Percentiles rank a stretch among this genome's conserved stretches.
Conservation (phyloP, 2,888 invertebrate species). For the Heliconius cydno region DNA sequence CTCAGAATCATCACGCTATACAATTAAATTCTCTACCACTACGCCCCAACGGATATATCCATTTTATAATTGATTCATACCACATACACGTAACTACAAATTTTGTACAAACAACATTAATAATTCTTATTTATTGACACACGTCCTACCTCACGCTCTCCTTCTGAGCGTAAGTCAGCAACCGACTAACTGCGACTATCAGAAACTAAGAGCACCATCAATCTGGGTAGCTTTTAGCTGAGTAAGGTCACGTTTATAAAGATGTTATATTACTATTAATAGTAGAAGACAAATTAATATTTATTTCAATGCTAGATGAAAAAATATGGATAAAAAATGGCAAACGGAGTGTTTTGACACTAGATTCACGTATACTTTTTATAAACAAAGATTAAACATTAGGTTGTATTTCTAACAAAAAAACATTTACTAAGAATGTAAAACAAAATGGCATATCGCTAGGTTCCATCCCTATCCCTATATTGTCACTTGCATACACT, state of each 20-base stretch:
- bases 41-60: not conserved
- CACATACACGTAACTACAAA: slow-evolving; percentile 16
- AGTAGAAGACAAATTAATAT: not conserved
- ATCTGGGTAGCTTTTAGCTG: slow-evolving; percentile 51
- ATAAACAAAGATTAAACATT: not conserved
- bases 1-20: too few species aligned
- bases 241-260: slow-evolving; percentile 34
- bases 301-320: not conserved
- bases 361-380: not conserved
- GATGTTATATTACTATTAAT: not conserved
- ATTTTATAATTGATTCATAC: not conserved
- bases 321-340: not conserved
- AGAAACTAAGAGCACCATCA: slow-evolving; percentile 48
- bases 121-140: slow-evolving; percentile 43
- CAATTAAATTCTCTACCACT: not conserved
- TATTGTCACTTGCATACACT: slow-evolving; percentile 5
- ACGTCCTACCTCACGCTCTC: slow-evolving; percentile 33
- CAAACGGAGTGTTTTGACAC: not conserved
- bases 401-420: not conserved
- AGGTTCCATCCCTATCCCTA: not conserved
- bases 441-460: not conserved
- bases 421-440: not conserved
- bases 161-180: slow-evolving; percentile 39
- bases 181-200: slow-evolving; percentile 41
- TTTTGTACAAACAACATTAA: slow-evolving; percentile 33